Evolutionary conservation across 2,113 vertebrate species (phyloP), one percentile per base, ranked within the genome.

Genomic region (Oriolus oriolus): DNA sequence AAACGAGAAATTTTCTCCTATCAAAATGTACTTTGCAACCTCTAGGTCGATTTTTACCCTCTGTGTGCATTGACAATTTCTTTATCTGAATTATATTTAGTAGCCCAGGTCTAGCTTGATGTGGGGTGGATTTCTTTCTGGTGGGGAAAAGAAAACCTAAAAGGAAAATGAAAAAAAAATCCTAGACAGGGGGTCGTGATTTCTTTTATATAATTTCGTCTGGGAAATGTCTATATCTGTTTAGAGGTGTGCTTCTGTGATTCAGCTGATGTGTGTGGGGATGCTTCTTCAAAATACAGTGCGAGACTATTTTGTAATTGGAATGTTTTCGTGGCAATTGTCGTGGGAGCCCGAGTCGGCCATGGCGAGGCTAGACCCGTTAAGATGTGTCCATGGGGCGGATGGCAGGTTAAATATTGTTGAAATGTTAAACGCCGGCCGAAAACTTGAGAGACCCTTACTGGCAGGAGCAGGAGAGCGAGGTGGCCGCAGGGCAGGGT

Each of bases 321-420:
- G 64, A 83, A 33, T 84, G 56, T 95, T 96, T 95, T 77, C 31
- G 31, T 61, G 93, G 86, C 42, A 75, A 93, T 78, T 96, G 94
- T 56, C 24, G 66, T 87, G 84, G 79, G 41, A 93, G 82, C 45
- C n/a, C 16, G 65, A 54, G 81, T 57, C 57, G 77, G 74, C 91
- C 80, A 73, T 57, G 71, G 89, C 23, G 41, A 91, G 77, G 81
- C 60, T 77, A 80, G 57, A 76, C 59, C 63, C 63, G 66, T 89
- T 93, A 89, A 87, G 95, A 94, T 53, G 81, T 50, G 90, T 65
- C 84, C 95, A n/a, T 16, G 75, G 75, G 94, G 64, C 84, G 85
- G 74, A 52, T 39, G 80, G 84, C 93, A 97, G 96, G 90, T 97
- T 97, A 93, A 93, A 96, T 71, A 37, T 68, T 90, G 71, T 56